phyloP scores from a whole-genome alignment of 2,797 vertebrate species.

The Rallus crepitans region DNA sequence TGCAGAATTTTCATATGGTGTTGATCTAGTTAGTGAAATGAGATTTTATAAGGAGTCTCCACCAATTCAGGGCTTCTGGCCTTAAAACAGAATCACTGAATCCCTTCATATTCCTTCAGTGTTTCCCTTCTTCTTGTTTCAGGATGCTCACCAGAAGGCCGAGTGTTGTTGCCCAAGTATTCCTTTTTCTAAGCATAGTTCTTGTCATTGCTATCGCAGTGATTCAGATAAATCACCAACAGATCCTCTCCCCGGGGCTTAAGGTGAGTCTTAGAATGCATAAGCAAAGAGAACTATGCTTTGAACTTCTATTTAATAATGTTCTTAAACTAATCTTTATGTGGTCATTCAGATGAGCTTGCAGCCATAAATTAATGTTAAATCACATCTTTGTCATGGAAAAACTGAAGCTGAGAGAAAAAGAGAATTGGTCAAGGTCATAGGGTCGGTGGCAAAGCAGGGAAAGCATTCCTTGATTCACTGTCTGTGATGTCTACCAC shows the following conservation, averaged over 20 bases:
- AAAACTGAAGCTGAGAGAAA: background rate
- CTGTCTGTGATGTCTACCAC: background rate
- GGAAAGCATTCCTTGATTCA: background rate
- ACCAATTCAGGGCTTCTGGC: background rate
- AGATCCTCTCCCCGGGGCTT: constrained; percentile 80
- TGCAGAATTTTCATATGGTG: background rate
- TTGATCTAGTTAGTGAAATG: background rate
- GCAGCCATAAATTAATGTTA: background rate
- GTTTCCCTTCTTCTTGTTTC: constrained; percentile 16
- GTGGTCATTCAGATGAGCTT: background rate
- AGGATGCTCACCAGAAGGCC: constrained; percentile 83
- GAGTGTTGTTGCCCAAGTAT: constrained; percentile 77
- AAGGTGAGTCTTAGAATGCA: constrained; percentile 82
- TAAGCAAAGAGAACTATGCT: background rate
- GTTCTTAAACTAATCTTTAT: background rate
- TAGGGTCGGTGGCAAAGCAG: background rate
- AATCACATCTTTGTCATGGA: background rate
- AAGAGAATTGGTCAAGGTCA: background rate
- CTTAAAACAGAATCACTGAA: background rate
- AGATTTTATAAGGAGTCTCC: background rate
- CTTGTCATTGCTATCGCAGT: constrained; percentile 87
- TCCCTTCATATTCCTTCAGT: background rate
- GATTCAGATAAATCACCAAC: constrained; percentile 85
- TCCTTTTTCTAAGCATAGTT: constrained; percentile 87
- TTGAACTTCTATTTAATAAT: background rate